Percentiles rank a stretch among this genome's conserved stretches.
Evolutionary conservation across 2,888 invertebrate genomes (phyloP).

Genomic region (Drosophila multiciliata): DNA sequence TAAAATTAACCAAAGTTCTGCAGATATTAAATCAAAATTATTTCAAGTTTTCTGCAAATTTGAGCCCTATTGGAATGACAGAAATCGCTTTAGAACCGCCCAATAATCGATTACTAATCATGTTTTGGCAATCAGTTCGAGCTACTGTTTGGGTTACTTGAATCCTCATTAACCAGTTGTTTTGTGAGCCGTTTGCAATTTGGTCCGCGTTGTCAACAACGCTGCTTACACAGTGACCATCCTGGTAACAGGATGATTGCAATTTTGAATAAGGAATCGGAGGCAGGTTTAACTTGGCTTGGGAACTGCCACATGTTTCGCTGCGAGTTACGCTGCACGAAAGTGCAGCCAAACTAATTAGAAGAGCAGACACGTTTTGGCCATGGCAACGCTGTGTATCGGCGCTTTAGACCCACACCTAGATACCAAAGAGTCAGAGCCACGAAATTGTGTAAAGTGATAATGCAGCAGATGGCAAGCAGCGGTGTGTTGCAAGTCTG

Average conservation of each 20-base stretch:
- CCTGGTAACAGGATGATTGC: constrained; percentile 26
- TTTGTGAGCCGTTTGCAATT: constrained; percentile 34
- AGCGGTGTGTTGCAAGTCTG: constrained; percentile 12
- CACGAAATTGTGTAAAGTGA: constrained; percentile 28
- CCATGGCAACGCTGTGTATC: constrained; percentile 21
- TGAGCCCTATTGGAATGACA: background rate
- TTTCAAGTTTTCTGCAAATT: background rate
- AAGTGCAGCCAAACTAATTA: constrained; percentile 60
- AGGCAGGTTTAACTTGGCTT: constrained; percentile 9
- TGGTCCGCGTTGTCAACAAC: background rate
- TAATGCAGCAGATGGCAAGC: constrained; percentile 11
- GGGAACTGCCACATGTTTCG: constrained; percentile 29
- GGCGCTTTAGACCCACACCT: constrained; percentile 35
- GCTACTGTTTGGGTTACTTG: constrained; percentile 16
- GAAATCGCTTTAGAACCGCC: background rate
- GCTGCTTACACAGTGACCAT: constrained; percentile 12
- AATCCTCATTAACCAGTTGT: constrained; percentile 28
- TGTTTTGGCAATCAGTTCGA: constrained; percentile 23
- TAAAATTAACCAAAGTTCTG: background rate
- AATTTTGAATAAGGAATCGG: constrained; percentile 55
- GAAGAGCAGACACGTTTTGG: constrained; percentile 10
- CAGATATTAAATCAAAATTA: background rate
- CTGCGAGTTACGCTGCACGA: constrained; percentile 31
- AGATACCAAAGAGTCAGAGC: constrained; percentile 21
- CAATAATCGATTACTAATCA: constrained; percentile 1